Percentiles rank a stretch among this genome's conserved stretches.
phyloP scores from a whole-genome alignment of 2,113 vertebrate genomes.

The Mastomys natalensis region DNA sequence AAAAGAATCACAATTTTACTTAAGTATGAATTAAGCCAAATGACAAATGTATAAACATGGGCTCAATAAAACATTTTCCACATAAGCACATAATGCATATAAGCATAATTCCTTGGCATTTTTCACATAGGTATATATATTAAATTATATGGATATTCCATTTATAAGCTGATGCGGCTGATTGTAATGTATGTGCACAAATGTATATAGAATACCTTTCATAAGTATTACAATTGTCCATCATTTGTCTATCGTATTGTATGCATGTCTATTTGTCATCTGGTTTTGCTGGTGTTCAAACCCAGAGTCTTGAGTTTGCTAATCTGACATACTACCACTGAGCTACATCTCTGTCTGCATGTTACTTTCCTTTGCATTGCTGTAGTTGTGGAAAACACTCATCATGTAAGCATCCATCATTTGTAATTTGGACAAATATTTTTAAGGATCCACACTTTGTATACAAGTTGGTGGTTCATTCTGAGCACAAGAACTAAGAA shows the following conservation, averaged over 20 bases:
- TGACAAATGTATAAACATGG: background rate
- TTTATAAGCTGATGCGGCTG: background rate
- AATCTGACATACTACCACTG: background rate
- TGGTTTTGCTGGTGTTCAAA: background rate
- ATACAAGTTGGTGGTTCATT: background rate
- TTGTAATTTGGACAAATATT: conserved; percentile 33
- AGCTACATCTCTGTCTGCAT: background rate
- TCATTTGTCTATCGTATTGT: background rate
- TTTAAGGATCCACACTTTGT: background rate
- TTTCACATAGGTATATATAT: no score
- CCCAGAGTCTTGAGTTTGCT: no score
- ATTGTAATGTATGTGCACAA: background rate
- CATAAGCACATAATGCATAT: background rate
- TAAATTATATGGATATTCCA: background rate
- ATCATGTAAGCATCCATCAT: conserved; percentile 13
- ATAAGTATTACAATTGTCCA: background rate
- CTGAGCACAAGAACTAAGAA: background rate
- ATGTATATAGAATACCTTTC: background rate
- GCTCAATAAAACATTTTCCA: background rate
- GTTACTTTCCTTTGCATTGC: background rate
- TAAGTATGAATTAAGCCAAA: conserved; percentile 19
- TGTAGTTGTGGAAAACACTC: conserved; percentile 6
- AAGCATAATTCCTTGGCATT: background rate
- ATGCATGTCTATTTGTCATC: background rate
- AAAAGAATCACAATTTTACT: conserved; percentile 1